Percentiles rank a stretch among this genome's conserved stretches.
phyloP scores from a whole-genome alignment of 1,140 invertebrate species.

The Eubasilissa regina region DNA sequence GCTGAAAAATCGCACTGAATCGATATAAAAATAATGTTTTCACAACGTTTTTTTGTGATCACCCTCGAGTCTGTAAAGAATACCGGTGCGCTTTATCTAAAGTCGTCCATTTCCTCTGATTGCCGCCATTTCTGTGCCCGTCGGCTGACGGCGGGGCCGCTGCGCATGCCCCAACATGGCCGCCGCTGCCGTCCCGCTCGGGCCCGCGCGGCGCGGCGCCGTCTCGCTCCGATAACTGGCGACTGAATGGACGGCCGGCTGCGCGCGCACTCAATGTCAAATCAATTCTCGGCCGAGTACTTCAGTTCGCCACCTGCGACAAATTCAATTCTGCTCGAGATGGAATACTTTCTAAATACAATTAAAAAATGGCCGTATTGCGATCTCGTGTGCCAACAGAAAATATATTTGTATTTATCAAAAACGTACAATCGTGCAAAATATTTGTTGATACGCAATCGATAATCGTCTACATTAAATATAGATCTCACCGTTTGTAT shows the following conservation, averaged over 20 bases:
- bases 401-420: too few relatives aligned
- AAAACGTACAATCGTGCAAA: too few relatives aligned
- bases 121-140: slow-evolving; percentile 56
- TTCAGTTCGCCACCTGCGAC: slow-evolving; percentile 51
- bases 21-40: not conserved
- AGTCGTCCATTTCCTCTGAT: slow-evolving; percentile 44
- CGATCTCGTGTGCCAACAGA: too few relatives aligned
- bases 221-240: slow-evolving; percentile 50
- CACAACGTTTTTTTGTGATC: too few relatives aligned
- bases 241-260: slow-evolving; percentile 50
- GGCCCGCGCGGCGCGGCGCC: slow-evolving; percentile 6
- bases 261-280: slow-evolving; percentile 59
- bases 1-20: not conserved
- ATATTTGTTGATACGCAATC: too few relatives aligned
- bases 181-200: slow-evolving; percentile 37
- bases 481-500: too few relatives aligned
- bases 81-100: slow-evolving; percentile 33
- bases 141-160: slow-evolving; percentile 40
- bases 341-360: slow-evolving; percentile 39
- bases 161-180: slow-evolving; percentile 51
- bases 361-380: slow-evolving; percentile 33
- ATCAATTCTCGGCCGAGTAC: slow-evolving; percentile 57
- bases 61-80: slow-evolving; percentile 5
- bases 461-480: too few relatives aligned
- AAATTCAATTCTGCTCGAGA: not conserved